Base-by-base conservation (phyloP, 37 sponge, comb jelly and placozoan genomes). In the Ianthella basta region DNA sequence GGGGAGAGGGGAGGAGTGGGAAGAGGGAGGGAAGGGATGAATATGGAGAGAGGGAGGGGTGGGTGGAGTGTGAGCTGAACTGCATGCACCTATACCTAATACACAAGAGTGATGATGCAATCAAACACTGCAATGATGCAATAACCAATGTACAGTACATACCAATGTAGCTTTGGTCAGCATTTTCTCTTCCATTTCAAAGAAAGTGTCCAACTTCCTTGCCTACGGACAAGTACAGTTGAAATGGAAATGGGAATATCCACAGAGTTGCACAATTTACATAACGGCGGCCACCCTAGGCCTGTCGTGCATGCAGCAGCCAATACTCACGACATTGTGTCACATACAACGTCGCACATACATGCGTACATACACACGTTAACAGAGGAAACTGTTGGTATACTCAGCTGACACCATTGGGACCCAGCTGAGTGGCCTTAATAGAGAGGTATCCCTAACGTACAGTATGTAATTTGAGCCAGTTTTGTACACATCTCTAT, bases 141-240 rank as follows among this genome's bases (percentile, higher is more conserved):
- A 32, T 13, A 24, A 33, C 27, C 33, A n/a, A n/a, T n/a, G n/a
- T n/a, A n/a, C n/a, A n/a, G n/a, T n/a, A 34, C 87, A 79, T 20
- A 95, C 95, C 68, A 94, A 67, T 24, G 99, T 86, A 1, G 99
- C 85, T 54, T 91, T 94, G 19, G 94, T 89, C 82, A 98, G 86
- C 87, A 98, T 87, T 82, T 96, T 96, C 84, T 98, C 99, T 65
- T 98, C 99, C 68, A 90, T 87, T 85, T 98, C 99, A 87, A 96
- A 98, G 82, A 94, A 94, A 39, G 83, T 63, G 81, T 98, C 99
- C 44, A 98, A 63, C 65, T 92, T 96, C 36, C 99, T 79, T 56
- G 81, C 86, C 96, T 96, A 41, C 27, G 29, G 24, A 55, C 19
- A n/a, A n/a, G n/a, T n/a, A n/a, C 24, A 40, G 27, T 57, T 32